phyloP scores from a whole-genome alignment of 2,888 invertebrate genomes.

The Melinaea marsaeus region DNA sequence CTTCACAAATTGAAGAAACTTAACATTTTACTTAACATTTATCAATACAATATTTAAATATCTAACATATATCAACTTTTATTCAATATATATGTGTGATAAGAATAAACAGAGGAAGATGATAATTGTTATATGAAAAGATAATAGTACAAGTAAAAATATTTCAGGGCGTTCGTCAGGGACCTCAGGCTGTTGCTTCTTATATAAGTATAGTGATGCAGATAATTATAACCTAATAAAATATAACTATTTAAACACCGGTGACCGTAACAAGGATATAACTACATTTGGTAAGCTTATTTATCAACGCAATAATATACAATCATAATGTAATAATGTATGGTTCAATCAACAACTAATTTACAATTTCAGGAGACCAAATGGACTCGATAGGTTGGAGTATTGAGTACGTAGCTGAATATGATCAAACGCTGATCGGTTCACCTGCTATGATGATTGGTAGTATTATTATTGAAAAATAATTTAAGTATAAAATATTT shows the following conservation, averaged over 20 bases:
- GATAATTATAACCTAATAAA: neutral
- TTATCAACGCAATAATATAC: neutral
- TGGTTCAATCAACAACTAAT: neutral
- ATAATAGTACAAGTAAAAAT: neutral
- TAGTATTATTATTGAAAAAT: constrained; percentile 21
- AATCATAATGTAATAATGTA: neutral
- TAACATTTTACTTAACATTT: too few relatives aligned
- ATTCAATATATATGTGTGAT: neutral
- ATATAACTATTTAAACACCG: neutral
- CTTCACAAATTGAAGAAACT: too few relatives aligned
- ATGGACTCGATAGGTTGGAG: constrained; percentile 59
- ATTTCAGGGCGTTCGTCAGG: neutral
- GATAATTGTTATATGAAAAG: neutral
- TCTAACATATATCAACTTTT: too few relatives aligned
- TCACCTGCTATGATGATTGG: constrained; percentile 46
- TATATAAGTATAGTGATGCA: neutral
- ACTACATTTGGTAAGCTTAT: neutral
- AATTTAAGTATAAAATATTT: too few relatives aligned
- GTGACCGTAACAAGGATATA: neutral
- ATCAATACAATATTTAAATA: too few relatives aligned
- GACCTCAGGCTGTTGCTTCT: neutral
- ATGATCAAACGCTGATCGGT: constrained; percentile 34
- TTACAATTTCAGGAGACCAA: constrained; percentile 38
- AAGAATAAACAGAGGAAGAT: neutral
- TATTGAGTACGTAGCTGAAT: constrained; percentile 37